A percentile compares a stretch with the other conserved stretches of the same genome.
phyloP scores from a whole-genome alignment of 35 echinoderm and acorn worm species.

The Anneissia japonica region DNA sequence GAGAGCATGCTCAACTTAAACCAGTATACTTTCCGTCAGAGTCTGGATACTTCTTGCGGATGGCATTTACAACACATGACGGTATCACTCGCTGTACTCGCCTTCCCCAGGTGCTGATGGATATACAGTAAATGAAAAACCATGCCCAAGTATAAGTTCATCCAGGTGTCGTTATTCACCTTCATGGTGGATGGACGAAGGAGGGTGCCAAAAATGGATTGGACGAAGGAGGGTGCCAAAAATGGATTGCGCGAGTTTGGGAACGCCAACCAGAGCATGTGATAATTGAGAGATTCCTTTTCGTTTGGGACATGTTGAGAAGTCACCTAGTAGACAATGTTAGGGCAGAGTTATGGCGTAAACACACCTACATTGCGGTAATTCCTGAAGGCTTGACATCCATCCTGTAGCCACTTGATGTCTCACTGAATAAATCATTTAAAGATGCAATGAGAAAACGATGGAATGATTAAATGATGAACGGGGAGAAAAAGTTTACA shows the following conservation, averaged over 20 bases:
- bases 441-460: not conserved
- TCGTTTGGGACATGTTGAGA: conserved; percentile 19
- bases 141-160: no score
- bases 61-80: no score
- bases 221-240: not conserved
- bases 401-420: conserved; percentile 16
- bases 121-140: no score
- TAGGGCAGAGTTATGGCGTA: not conserved
- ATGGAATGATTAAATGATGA: conserved; percentile 14
- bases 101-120: no score
- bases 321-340: conserved; percentile 2
- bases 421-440: conserved; percentile 6
- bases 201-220: not conserved
- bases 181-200: not conserved
- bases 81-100: no score
- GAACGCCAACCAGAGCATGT: not conserved
- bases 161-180: no score
- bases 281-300: not conserved
- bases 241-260: not conserved
- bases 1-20: no score
- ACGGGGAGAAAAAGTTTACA: conserved; percentile 5
- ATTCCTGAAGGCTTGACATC: conserved; percentile 33
- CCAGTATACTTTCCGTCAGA: no score
- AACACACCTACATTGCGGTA: not conserved
- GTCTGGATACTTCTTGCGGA: no score